Percentiles rank a stretch among this genome's conserved stretches.
phyloP scores from a whole-genome alignment of 2,888 invertebrate genomes.

The Amphiduros pacificus region DNA sequence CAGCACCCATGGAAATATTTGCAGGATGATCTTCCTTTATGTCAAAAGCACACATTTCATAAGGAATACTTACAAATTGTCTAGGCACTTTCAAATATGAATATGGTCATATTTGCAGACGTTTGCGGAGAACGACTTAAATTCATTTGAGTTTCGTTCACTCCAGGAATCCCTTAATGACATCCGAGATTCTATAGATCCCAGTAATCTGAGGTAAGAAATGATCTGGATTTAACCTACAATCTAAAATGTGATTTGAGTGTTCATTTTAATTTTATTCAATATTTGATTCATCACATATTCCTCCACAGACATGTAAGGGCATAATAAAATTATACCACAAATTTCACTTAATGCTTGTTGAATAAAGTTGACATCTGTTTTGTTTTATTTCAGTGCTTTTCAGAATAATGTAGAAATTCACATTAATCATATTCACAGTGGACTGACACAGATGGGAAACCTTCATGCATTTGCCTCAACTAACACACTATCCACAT shows the following conservation, averaged over 20 bases:
- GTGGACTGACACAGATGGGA: slow-evolving; percentile 66
- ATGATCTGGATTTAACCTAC: background rate
- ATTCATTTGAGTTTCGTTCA: slow-evolving; percentile 87
- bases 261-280: background rate
- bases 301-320: too few relatives aligned
- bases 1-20: background rate
- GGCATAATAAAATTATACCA: too few relatives aligned
- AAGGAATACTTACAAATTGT: background rate
- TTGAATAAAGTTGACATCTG: background rate
- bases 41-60: background rate
- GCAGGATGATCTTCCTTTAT: background rate
- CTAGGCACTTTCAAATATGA: background rate
- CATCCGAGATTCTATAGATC: slow-evolving; percentile 78
- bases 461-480: slow-evolving; percentile 59
- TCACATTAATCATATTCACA: slow-evolving; percentile 86
- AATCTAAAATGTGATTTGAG: background rate
- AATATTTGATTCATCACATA: too few relatives aligned
- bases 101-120: slow-evolving; percentile 41
- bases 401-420: slow-evolving; percentile 82
- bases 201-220: slow-evolving; percentile 68
- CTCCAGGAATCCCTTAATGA: slow-evolving; percentile 89
- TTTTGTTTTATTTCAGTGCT: slow-evolving; percentile 41
- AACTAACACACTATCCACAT: too few relatives aligned
- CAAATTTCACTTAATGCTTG: too few relatives aligned
- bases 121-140: slow-evolving; percentile 64